These are phyloP conservation scores for Lepidiolamprologus cunningtoni DNA, from an alignment of 2,113 vertebrate genomes.

Conservation along the genomic window DNA sequence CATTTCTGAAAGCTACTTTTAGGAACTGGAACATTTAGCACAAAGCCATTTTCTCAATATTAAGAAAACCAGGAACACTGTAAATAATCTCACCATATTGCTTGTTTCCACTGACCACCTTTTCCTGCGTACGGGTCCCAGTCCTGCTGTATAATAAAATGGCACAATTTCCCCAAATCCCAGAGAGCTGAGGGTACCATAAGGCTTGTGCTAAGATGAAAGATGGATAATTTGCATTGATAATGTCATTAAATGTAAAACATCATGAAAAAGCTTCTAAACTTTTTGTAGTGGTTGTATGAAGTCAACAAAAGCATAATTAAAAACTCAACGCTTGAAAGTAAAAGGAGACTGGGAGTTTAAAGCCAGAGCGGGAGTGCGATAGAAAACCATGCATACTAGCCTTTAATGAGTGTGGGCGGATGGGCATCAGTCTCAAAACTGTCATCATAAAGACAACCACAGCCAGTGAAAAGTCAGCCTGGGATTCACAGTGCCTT, in stretches of 20 bases:
- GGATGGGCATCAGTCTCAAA: constrained; percentile 32
- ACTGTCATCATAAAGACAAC: constrained; percentile 45
- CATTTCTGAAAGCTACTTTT: not conserved
- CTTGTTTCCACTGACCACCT: not conserved
- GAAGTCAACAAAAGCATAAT: not conserved
- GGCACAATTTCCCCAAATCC: not conserved
- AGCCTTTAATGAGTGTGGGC: constrained; percentile 10
- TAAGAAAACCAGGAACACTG: not conserved
- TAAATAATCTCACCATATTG: not conserved
- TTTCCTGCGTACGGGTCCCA: not conserved
- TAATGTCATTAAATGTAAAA: not conserved
- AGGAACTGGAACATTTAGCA: not conserved
- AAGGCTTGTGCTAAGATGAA: not conserved
- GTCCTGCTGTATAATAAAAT: not conserved
- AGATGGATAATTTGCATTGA: not conserved
- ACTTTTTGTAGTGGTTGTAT: not conserved
- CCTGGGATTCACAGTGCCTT: constrained; percentile 33
- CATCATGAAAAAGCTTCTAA: not conserved
- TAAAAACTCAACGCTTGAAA: not conserved
- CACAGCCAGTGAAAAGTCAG: constrained; percentile 37
- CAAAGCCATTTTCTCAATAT: not conserved
- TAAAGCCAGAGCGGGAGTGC: not conserved
- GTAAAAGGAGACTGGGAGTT: not conserved
- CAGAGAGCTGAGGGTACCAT: not conserved
- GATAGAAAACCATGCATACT: not conserved